phyloP scores from a whole-genome alignment of 2,113 vertebrate species.

The Brienomyrus longianalis region DNA sequence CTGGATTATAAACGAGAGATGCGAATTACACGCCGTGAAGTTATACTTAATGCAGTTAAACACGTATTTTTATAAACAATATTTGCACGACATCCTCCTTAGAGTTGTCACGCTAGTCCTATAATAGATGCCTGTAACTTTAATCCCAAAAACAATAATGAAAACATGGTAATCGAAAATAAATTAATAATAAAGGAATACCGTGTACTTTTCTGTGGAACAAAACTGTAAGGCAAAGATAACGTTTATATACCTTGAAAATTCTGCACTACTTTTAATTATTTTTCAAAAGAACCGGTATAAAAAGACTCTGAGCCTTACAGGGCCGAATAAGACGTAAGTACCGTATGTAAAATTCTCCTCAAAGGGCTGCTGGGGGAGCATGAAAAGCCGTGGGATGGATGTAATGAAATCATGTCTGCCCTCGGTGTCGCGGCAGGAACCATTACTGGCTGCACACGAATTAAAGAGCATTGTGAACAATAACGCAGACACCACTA shows the following conservation, averaged over 20 bases:
- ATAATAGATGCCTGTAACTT: background rate
- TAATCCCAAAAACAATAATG: background rate
- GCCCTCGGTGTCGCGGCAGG: background rate
- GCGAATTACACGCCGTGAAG: background rate
- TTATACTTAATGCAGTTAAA: conserved; percentile 1
- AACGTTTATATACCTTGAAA: background rate
- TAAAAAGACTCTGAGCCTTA: background rate
- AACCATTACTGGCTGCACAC: background rate
- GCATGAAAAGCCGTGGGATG: background rate
- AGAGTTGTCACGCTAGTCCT: background rate
- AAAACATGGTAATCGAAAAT: background rate
- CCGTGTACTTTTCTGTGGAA: background rate
- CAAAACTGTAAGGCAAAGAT: background rate
- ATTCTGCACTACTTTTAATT: background rate
- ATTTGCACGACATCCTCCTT: background rate
- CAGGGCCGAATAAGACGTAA: background rate
- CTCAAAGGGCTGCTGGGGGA: background rate
- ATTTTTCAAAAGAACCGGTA: background rate
- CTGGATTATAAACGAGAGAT: background rate
- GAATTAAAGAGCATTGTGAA: background rate
- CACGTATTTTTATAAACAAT: background rate
- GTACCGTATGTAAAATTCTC: background rate
- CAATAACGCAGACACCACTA: background rate
- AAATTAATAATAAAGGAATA: background rate
- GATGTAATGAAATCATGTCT: background rate